Evolutionary conservation across 2,113 vertebrate genomes (phyloP).

Genomic region (Parotia lawesii): DNA sequence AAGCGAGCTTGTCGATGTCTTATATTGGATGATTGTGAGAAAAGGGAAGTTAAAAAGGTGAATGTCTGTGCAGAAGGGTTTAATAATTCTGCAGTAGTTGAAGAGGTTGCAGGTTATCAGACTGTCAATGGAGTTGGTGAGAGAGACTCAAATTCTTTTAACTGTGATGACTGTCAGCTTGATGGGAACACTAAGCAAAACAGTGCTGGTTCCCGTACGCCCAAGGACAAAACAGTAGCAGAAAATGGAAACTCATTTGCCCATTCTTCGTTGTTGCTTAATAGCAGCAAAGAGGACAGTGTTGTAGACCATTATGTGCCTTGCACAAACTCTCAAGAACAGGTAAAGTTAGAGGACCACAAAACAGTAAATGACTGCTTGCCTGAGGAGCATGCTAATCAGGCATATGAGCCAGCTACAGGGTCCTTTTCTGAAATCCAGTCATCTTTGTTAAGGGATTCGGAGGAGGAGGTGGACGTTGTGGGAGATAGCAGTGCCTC

Average conservation of each 20-base stretch:
- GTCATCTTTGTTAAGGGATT: conserved; percentile 84
- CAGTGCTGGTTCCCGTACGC: conserved; percentile 62
- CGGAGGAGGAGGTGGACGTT: conserved; percentile 89
- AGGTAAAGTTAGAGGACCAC: conserved; percentile 78
- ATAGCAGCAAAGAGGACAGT: conserved; percentile 81
- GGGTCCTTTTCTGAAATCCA: conserved; percentile 79
- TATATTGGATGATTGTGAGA: conserved; percentile 81
- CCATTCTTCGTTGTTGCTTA: conserved; percentile 76
- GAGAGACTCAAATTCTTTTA: conserved; percentile 76
- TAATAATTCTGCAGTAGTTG: conserved; percentile 66
- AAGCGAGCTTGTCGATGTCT: conserved; percentile 80
- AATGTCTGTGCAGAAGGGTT: conserved; percentile 74
- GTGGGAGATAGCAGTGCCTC: conserved; percentile 85
- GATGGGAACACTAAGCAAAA: conserved; percentile 71
- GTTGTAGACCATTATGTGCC: conserved; percentile 89
- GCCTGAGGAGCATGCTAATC: conserved; percentile 65
- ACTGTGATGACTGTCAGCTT: conserved; percentile 76
- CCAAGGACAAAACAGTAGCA: conserved; percentile 78
- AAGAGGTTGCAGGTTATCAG: conserved; percentile 75
- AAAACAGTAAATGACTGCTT: conserved; percentile 73
- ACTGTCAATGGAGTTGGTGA: conserved; percentile 87
- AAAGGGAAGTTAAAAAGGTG: conserved; percentile 82
- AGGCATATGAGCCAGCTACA: conserved; percentile 69
- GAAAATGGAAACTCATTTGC: conserved; percentile 74
- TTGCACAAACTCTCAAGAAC: conserved; percentile 89